Evolutionary conservation across 2,888 invertebrate genomes (phyloP).

Genomic region (Carcina quercana): DNA sequence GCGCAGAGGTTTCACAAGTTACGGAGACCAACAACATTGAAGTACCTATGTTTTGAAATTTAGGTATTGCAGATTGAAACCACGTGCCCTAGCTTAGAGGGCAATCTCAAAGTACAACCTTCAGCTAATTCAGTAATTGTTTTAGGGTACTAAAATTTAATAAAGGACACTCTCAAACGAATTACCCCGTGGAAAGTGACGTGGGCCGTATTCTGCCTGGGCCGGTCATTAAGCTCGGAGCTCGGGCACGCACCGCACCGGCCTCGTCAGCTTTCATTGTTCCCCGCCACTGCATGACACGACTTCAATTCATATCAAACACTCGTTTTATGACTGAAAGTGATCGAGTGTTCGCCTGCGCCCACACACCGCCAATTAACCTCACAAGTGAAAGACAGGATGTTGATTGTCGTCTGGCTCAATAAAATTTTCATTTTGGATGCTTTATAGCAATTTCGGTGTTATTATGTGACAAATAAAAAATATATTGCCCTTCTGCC

Average conservation of each 20-base stretch:
- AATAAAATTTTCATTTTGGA: neutral
- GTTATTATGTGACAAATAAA: constrained; percentile 13
- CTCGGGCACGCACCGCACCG: constrained; percentile 45
- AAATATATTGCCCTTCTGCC: constrained; percentile 12
- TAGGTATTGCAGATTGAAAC: too few relatives aligned
- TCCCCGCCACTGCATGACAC: constrained; percentile 44
- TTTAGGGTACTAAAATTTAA: too few relatives aligned
- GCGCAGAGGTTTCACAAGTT: too few relatives aligned
- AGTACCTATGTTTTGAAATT: too few relatives aligned
- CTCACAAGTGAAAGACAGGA: neutral
- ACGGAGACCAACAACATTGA: too few relatives aligned
- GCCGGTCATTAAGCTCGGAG: constrained; percentile 43
- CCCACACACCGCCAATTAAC: constrained; percentile 8
- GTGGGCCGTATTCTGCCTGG: constrained; percentile 40
- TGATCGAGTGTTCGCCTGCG: constrained; percentile 25
- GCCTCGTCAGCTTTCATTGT: constrained; percentile 57
- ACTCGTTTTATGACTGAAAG: constrained; percentile 34
- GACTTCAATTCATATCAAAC: constrained; percentile 37
- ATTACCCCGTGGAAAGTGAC: constrained; percentile 53
- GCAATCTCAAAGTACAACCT: too few relatives aligned
- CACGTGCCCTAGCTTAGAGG: too few relatives aligned
- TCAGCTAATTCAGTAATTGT: too few relatives aligned
- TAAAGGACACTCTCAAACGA: constrained; percentile 40
- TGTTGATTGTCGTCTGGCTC: neutral
- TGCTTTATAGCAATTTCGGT: neutral